Conservation (phyloP, 2,113 vertebrate species). For the Tenebrosternarchus preto region DNA sequence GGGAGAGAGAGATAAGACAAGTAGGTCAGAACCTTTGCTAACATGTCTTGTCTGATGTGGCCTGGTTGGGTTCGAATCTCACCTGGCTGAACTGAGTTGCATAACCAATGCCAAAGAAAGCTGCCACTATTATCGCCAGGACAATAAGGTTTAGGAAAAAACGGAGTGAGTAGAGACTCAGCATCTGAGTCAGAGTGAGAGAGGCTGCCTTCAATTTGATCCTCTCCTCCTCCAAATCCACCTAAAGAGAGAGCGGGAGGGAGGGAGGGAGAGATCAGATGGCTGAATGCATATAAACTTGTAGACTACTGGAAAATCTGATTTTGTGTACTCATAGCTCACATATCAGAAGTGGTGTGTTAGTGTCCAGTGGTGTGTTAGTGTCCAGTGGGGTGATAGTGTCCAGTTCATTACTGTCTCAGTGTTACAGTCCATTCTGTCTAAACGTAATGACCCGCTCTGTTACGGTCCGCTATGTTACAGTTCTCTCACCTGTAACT, state of each 20-base stretch:
- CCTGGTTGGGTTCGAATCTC: background rate
- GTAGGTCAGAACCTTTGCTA: background rate
- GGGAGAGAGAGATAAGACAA: too few species aligned
- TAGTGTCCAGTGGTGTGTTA: too few species aligned
- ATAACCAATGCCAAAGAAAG: conserved; percentile 72
- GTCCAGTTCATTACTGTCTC: too few species aligned
- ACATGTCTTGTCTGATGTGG: background rate
- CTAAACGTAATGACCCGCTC: too few species aligned
- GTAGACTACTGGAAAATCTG: too few species aligned
- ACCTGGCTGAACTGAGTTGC: conserved; percentile 77
- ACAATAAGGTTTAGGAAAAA: conserved; percentile 69
- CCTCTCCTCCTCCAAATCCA: conserved; percentile 84
- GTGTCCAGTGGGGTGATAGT: too few species aligned
- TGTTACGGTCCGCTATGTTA: too few species aligned
- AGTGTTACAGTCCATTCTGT: too few species aligned
- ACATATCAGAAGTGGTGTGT: too few species aligned
- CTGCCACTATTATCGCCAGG: conserved; percentile 66
- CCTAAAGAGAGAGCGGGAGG: conserved; percentile 63
- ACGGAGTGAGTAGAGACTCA: conserved; percentile 68
- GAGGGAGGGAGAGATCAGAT: background rate
- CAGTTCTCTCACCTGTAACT: conserved; percentile 76
- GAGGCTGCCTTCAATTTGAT: conserved; percentile 63
- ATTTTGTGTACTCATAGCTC: too few species aligned
- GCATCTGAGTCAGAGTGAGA: conserved; percentile 67
- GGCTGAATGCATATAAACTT: too few species aligned